Percentiles rank a stretch among this genome's conserved stretches.
phyloP scores from a whole-genome alignment of 2,888 invertebrate species.

The Ecliptopera silaceata region DNA sequence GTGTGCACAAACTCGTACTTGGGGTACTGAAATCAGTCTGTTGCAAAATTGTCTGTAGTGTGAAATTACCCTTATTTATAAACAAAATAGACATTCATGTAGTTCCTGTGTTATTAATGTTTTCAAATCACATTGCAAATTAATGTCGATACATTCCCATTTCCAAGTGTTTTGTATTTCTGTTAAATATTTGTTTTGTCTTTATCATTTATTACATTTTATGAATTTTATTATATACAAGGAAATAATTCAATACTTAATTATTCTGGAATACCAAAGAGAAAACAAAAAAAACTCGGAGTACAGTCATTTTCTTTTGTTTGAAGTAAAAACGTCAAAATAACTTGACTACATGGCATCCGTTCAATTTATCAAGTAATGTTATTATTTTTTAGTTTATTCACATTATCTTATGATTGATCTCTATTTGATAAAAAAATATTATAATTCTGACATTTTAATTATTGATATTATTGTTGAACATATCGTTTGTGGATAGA shows the following conservation, averaged over 20 bases:
- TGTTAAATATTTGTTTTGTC: background rate
- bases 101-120: background rate
- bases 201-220: background rate
- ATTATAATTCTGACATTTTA: background rate
- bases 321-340: no score
- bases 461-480: constrained; percentile 14
- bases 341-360: no score
- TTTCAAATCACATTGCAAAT: no score
- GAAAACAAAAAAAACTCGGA: no score
- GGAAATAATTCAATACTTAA: no score
- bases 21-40: no score
- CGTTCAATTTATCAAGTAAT: no score
- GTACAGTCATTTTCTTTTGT: no score
- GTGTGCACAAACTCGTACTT: no score
- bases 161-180: background rate
- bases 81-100: background rate
- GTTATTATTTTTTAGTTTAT: constrained; percentile 6
- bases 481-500: constrained; percentile 23
- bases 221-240: background rate
- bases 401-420: constrained; percentile 19
- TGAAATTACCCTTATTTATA: no score
- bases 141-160: background rate
- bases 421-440: constrained; percentile 18
- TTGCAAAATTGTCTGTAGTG: background rate
- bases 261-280: no score